Evolutionary conservation across 2,797 vertebrate species (phyloP), one percentile per base, ranked within the genome.

Genomic region (Mergus octosetaceus): DNA sequence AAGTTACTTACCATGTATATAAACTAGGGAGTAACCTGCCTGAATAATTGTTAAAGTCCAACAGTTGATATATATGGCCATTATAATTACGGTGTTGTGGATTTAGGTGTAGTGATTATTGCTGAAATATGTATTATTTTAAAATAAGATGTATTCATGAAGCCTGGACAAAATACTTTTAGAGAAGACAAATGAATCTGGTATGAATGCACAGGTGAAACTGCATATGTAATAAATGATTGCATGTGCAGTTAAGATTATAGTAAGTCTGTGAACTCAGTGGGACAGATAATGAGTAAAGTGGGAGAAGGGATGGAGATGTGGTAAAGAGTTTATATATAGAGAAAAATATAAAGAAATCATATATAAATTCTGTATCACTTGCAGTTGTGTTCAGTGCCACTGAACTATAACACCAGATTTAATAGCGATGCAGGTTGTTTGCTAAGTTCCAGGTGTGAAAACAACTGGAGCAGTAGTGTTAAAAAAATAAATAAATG

Each of bases 161-260:
- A 73, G 19, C 18, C 51, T 45, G 2, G n/a, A 34, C 27, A 41
- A 49, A 76, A 47, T 34, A 10, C 21, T 62, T 69, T 49, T 27
- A 49, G 39, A 22, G 30, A 60, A 61, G 68, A 34, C 10, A 4
- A 30, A 41, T 11, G 45, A 53, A 20, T 43, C 32, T 16, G 9
- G 12, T 32, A 22, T 4, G 20, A 64, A 34, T 9, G 16, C 32
- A 28, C n/a, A 53, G 8, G 7, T 64, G 19, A 39, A 65, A 60
- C 7, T 19, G 8, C 24, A 1, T 4, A 0, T 4, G 5, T 68
- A 38, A 28, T 20, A 61, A 61, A 68, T 45, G 1, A 28, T n/a
- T 60, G 60, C 38, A 1, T 6, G 6, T 43, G 22, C 58, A 22
- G 3, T 73, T 53, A 36, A 43, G 13, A 9, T 19, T n/a, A 36